Evolutionary conservation across 2,113 vertebrate genomes (phyloP), one percentile per base, ranked within the genome.

Genomic region (Uria aalge): DNA sequence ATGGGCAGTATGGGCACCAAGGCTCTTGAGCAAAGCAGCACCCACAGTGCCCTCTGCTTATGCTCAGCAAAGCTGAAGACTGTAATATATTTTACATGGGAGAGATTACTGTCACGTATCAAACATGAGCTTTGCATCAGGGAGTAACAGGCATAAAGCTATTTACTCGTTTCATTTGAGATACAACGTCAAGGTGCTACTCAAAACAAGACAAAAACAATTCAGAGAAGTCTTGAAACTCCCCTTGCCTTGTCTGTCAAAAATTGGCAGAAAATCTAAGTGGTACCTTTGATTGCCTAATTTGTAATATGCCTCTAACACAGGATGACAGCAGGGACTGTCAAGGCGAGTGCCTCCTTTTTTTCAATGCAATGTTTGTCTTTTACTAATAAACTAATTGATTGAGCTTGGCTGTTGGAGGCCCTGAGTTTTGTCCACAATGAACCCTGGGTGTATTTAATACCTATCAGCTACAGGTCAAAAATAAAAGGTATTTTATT

Each of bases 191-290:
- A 85, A 90, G 69, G 27, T 57, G 43, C 69, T 78, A 64, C 48
- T 85, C 66, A 91, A 89, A 92, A 94, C 43, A 84, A 78, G 71
- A 88, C 26, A 83, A 73, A 97, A 94, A 77, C 53, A 53, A 79
- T 94, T 76, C 81, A 60, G 66, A 82, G 47, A 79, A 88, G 45
- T 68, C 66, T 64, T 72, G 32, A 88, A 91, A 80, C 29, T 76
- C 57, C 41, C 17, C 17, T 69, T 68, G 47, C 34, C 18, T 60
- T 3, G 1, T 36, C 77, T 72, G 47, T 84, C 75, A 87, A 71
- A 96, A 95, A 95, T 29, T 87, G 69, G 34, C 52, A 81, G 66
- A 94, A 90, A 88, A 91, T 34, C 57, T 66, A 83, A 91, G 52
- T 20, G 34, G 52, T 85, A 78, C 40, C 43, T 95, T 85, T 87